These are phyloP conservation scores for Eubasilissa splendida DNA, from an alignment of 2,888 invertebrate species.

Conservation along the genomic window DNA sequence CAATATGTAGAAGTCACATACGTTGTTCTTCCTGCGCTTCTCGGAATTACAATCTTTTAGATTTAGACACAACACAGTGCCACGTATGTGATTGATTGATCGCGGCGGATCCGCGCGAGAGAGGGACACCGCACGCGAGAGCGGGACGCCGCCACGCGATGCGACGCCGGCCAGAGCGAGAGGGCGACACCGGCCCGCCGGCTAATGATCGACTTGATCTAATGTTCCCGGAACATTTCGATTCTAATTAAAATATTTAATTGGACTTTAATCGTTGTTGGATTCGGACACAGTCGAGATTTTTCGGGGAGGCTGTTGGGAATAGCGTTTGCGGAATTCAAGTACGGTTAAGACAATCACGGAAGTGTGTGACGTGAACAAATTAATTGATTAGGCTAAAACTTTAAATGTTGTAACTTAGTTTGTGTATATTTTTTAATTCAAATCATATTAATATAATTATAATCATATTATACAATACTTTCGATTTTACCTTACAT, in stretches of 20 bases:
- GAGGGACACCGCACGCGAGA: constrained; percentile 40
- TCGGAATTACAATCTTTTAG: constrained; percentile 52
- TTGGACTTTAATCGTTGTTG: constrained; percentile 50
- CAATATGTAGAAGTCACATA: constrained; percentile 2
- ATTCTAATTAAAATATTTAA: constrained; percentile 57
- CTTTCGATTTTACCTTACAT: too few relatives aligned
- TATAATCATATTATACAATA: too few relatives aligned
- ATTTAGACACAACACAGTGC: constrained; percentile 53
- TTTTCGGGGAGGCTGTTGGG: background rate
- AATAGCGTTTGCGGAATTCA: too few relatives aligned
- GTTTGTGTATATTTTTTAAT: too few relatives aligned
- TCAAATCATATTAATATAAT: too few relatives aligned
- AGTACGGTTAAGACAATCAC: too few relatives aligned
- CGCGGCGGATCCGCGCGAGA: constrained; percentile 45
- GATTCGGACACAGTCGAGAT: constrained; percentile 16
- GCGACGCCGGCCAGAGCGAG: background rate
- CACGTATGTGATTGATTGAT: constrained; percentile 53
- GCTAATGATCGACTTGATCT: constrained; percentile 52
- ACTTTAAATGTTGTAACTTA: too few relatives aligned
- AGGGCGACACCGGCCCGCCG: background rate
- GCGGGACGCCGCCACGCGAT: constrained; percentile 23
- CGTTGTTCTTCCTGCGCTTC: constrained; percentile 23
- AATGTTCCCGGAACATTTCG: constrained; percentile 49
- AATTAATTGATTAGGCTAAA: too few relatives aligned
- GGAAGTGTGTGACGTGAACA: too few relatives aligned